Conservation (phyloP, 2,888 invertebrate genomes). For the Choreutis nemorana region DNA sequence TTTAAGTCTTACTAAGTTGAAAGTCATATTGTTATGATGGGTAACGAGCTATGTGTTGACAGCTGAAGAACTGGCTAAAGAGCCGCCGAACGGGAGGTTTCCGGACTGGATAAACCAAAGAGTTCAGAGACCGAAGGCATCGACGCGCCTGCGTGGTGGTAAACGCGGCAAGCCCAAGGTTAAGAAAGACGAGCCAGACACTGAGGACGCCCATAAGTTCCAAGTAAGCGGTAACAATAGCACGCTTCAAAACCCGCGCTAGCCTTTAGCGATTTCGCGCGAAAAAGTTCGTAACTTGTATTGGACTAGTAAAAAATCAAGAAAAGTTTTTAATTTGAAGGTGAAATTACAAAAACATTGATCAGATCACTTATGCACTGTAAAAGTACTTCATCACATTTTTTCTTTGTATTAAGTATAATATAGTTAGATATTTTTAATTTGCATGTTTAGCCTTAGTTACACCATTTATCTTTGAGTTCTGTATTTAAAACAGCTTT, state of each 20-base stretch:
- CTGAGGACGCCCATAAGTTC: conserved; percentile 34
- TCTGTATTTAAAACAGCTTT: no score
- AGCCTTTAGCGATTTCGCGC: conserved; percentile 17
- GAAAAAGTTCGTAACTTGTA: conserved; percentile 4
- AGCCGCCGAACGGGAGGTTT: conserved; percentile 51
- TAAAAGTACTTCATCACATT: no score
- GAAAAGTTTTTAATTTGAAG: no score
- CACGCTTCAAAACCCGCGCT: conserved; percentile 11
- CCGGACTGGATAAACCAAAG: conserved; percentile 52
- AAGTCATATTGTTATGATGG: no score
- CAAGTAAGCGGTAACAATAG: conserved; percentile 35
- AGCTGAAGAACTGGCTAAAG: conserved; percentile 58
- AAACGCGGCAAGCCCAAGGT: conserved; percentile 33
- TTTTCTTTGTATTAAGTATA: no score
- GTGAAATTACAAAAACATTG: no score
- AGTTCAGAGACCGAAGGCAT: conserved; percentile 43
- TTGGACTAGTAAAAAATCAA: no score
- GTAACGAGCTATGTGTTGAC: conserved; percentile 12
- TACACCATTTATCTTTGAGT: no score
- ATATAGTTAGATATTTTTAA: no score
- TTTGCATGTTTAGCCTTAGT: no score
- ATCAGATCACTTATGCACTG: no score
- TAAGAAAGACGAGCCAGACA: conserved; percentile 19
- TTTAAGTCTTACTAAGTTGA: no score
- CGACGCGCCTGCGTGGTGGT: conserved; percentile 41